These are phyloP conservation scores for Torymus auratus DNA, from an alignment of 2,888 invertebrate species.

Conservation along the genomic window DNA sequence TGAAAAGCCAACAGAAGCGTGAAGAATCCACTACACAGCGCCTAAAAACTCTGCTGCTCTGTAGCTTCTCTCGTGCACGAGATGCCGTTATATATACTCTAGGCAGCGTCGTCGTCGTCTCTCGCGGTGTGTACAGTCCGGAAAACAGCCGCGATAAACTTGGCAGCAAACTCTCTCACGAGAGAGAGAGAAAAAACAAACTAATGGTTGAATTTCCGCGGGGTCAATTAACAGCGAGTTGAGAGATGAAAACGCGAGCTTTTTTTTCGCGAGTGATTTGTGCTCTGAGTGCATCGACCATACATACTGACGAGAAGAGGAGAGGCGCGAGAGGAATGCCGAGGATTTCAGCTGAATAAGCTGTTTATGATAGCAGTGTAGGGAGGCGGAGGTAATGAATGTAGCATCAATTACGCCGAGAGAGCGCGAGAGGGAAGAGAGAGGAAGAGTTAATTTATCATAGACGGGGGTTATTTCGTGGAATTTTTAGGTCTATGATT, in stretches of 20 bases:
- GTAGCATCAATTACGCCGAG: too few species aligned
- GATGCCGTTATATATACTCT: slow-evolving; percentile 44
- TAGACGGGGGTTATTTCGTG: too few species aligned
- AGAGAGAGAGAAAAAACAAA: neutral
- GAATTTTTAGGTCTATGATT: too few species aligned
- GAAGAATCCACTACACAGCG: neutral
- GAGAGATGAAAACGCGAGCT: slow-evolving; percentile 10
- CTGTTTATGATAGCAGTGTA: too few species aligned
- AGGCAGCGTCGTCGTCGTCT: neutral
- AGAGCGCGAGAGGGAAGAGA: too few species aligned
- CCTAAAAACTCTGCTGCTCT: slow-evolving; percentile 4
- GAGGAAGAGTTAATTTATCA: too few species aligned
- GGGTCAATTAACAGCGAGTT: slow-evolving; percentile 29
- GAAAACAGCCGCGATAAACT: slow-evolving; percentile 37
- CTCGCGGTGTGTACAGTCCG: neutral
- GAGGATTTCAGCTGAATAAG: too few species aligned
- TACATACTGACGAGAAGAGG: neutral
- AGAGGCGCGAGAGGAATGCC: neutral
- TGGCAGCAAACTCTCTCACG: neutral
- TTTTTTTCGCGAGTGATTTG: slow-evolving; percentile 13
- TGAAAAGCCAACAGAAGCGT: slow-evolving; percentile 27
- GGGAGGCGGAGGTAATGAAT: too few species aligned
- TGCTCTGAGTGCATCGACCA: neutral
- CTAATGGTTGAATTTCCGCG: neutral
- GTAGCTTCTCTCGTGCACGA: slow-evolving; percentile 9